Percentiles rank a stretch among this genome's conserved stretches.
Conservation (phyloP, 2,113 vertebrate species). For the Phrynosoma blainvillii region DNA sequence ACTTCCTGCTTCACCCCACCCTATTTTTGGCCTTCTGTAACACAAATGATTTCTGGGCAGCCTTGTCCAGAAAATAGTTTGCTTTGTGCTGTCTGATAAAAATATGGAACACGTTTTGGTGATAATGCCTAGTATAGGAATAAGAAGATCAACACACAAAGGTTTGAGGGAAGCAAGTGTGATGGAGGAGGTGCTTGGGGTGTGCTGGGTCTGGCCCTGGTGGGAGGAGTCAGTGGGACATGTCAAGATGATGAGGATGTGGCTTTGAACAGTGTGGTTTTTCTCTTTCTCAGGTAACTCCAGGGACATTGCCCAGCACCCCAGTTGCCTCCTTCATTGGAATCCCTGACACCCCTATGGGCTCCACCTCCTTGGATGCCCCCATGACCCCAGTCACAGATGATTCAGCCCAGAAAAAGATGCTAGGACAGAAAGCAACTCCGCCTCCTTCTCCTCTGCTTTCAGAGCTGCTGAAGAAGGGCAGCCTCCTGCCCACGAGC, state of each 20-base stretch:
- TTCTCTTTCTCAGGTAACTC: slow-evolving; percentile 84
- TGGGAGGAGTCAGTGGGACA: slow-evolving; percentile 69
- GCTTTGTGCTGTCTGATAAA: slow-evolving; percentile 12
- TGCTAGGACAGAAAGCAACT: slow-evolving; percentile 92
- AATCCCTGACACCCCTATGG: slow-evolving; percentile 86
- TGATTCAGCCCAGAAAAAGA: slow-evolving; percentile 97
- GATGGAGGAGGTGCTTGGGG: slow-evolving; percentile 70
- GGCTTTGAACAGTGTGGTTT: slow-evolving; percentile 77
- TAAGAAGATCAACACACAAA: slow-evolving; percentile 27
- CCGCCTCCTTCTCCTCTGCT: slow-evolving; percentile 97
- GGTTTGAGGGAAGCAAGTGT: slow-evolving; percentile 58
- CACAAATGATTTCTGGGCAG: slow-evolving; percentile 49
- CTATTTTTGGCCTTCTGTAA: not conserved
- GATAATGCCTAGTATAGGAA: slow-evolving; percentile 32
- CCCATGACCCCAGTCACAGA: slow-evolving; percentile 88
- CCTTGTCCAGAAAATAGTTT: slow-evolving; percentile 16
- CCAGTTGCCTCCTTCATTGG: slow-evolving; percentile 91
- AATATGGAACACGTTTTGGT: slow-evolving; percentile 19
- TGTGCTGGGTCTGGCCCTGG: slow-evolving; percentile 69
- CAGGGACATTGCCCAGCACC: slow-evolving; percentile 86
- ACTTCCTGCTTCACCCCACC: slow-evolving; percentile 31
- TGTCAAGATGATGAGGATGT: slow-evolving; percentile 66
- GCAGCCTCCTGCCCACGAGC: slow-evolving; percentile 94
- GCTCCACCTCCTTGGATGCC: slow-evolving; percentile 89
- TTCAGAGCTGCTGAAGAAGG: slow-evolving; percentile 98